phyloP scores from a whole-genome alignment of 2,888 invertebrate genomes.

The Acronicta alni region DNA sequence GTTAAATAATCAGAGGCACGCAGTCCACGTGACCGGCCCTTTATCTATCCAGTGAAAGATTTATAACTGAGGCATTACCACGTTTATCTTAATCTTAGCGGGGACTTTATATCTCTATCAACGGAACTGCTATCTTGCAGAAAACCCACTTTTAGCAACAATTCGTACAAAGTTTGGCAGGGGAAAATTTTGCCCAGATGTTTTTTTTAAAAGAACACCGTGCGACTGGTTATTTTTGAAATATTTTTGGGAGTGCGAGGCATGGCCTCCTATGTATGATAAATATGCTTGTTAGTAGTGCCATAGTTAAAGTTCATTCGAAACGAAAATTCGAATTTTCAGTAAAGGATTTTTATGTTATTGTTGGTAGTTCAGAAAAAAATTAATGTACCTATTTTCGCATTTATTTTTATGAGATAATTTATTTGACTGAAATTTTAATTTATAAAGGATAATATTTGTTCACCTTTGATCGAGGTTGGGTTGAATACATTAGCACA shows the following conservation, averaged over 20 bases:
- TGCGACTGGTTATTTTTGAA: conserved; percentile 31
- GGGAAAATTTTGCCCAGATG: conserved; percentile 24
- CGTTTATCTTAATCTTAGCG: conserved; percentile 78
- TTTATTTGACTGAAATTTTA: conserved; percentile 17
- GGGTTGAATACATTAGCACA: conserved; percentile 26
- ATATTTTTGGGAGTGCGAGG: conserved; percentile 26
- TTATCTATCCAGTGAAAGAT: conserved; percentile 76
- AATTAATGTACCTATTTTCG: conserved; percentile 13
- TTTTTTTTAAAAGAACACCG: conserved; percentile 15
- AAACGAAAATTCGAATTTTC: conserved; percentile 40
- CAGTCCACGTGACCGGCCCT: conserved; percentile 72
- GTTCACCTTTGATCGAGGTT: conserved; percentile 23
- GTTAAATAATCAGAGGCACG: conserved; percentile 71
- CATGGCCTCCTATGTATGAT: conserved; percentile 31
- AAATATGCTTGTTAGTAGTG: conserved; percentile 48
- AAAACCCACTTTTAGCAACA: conserved; percentile 27
- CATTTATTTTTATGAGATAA: conserved; percentile 21
- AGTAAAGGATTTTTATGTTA: conserved; percentile 14
- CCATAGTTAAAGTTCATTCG: conserved; percentile 22
- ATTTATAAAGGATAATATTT: conserved; percentile 22
- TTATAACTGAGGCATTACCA: conserved; percentile 74
- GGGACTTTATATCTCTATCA: conserved; percentile 74
- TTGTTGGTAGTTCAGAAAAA: neutral
- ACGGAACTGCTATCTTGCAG: conserved; percentile 56
- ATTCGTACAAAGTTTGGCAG: conserved; percentile 24